Base-by-base conservation (phyloP, 2,113 vertebrate genomes). In the Protobothrops mucrosquamatus region DNA sequence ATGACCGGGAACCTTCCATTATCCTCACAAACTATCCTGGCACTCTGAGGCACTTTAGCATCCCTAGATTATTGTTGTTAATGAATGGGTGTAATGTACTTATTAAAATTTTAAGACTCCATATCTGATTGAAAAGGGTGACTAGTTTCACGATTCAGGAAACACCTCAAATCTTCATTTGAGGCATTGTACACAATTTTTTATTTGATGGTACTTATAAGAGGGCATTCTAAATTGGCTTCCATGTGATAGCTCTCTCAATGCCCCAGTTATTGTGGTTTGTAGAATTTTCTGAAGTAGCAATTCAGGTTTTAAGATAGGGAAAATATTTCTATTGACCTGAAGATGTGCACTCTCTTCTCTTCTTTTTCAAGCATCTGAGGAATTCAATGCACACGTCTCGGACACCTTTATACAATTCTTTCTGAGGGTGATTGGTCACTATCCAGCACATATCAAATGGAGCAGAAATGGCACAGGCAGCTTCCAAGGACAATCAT, bases 351-450 rank as follows among this genome's bases (percentile, higher is more conserved):
- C 87, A 55, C 0, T 0, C 2, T 46, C 26, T 94, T 56, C 0
- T 0, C 92, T 57, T 94, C 26, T 94, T 39, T 56, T 92, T 90
- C 46, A 96, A 99, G 99, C 97, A 39, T 93, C 96, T 0, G 99
- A 99, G 97, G 98, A 99, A 95, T 94, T 99, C 96, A 99, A 99
- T 8, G 46, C 96, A 0, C 97, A 98, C 0, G 98, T 99, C 87
- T 99, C 99, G 0, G 98, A 98, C 5, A 97, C 99, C 48, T 99
- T 99, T 23, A 97, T 99, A 92, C 97, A 98, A 0, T 99, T 99
- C 96, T 99, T 99, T 0, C 98, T 99, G 87, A 98, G 97, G 18
- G 98, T 96, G 0, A 98, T 99, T 0, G 99, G 99, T 8, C 99
- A 99, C 93, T 99, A 98, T 1, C 15, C 95, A 7, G 97, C 97